These are phyloP conservation scores for Labrus mixtus DNA, from an alignment of 2,113 vertebrate genomes.

Conservation along the genomic window DNA sequence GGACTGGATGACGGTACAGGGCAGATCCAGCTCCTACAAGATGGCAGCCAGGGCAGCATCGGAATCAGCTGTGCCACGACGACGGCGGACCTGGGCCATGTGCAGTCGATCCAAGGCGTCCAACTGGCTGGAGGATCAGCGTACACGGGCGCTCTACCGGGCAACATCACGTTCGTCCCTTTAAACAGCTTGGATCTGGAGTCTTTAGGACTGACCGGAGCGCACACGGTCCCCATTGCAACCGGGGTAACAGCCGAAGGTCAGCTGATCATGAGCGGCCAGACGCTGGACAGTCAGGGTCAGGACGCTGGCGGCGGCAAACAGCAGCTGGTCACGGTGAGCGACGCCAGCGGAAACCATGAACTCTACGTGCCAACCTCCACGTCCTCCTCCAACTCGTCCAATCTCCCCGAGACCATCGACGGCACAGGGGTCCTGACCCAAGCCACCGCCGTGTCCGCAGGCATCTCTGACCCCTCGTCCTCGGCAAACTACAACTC, in stretches of 20 bases:
- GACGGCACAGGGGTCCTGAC: constrained; percentile 96
- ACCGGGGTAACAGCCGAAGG: constrained; percentile 95
- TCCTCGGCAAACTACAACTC: constrained; percentile 92
- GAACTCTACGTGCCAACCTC: constrained; percentile 95
- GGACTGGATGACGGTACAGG: constrained; percentile 89
- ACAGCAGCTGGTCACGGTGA: constrained; percentile 86
- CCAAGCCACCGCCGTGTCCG: constrained; percentile 91
- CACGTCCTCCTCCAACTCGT: constrained; percentile 84
- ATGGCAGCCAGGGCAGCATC: constrained; percentile 88
- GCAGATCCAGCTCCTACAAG: constrained; percentile 96
- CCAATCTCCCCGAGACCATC: constrained; percentile 95
- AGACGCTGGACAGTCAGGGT: constrained; percentile 69
- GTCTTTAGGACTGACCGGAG: constrained; percentile 93
- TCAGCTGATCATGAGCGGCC: constrained; percentile 93
- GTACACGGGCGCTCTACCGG: constrained; percentile 90
- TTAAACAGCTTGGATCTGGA: constrained; percentile 98
- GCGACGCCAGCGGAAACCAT: constrained; percentile 85
- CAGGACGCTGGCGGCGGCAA: constrained; percentile 87
- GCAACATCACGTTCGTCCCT: constrained; percentile 98
- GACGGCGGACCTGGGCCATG: constrained; percentile 91
- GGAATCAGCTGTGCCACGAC: constrained; percentile 81
- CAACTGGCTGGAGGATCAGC: constrained; percentile 88
- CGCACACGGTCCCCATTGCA: constrained; percentile 92
- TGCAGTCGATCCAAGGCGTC: constrained; percentile 93
- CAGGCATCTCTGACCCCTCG: constrained; percentile 91